phyloP scores from a whole-genome alignment of 1,140 invertebrate genomes.

The Semibalanus balanoides region DNA sequence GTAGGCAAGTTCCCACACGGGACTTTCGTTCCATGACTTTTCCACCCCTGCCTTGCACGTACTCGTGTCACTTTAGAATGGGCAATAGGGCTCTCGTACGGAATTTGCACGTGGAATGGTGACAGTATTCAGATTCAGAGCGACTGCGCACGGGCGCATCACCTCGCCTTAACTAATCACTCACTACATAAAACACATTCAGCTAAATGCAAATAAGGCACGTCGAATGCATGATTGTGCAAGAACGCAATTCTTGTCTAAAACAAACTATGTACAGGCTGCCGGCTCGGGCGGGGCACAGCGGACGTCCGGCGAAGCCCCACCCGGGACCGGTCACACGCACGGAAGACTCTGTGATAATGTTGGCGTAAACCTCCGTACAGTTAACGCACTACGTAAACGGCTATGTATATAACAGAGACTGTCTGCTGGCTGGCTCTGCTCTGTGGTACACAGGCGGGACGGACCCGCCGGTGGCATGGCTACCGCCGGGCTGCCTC shows the following conservation, averaged over 20 bases:
- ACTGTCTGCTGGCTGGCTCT: background rate
- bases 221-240: constrained; percentile 1
- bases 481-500: background rate
- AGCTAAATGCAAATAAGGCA: constrained; percentile 2
- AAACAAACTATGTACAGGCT: background rate
- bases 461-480: background rate
- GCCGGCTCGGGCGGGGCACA: no score
- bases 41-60: no score
- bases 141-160: background rate
- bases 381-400: background rate
- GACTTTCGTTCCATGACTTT: no score
- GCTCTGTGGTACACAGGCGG: background rate
- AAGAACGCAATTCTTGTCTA: background rate
- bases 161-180: background rate
- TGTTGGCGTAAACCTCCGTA: background rate
- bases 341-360: background rate
- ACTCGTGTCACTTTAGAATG: no score
- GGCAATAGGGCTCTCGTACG: background rate
- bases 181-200: background rate
- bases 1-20: no score
- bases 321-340: background rate
- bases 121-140: background rate
- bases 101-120: background rate
- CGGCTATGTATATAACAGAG: background rate
- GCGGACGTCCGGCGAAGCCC: background rate